Percentiles rank a stretch among this genome's conserved stretches.
Conservation (phyloP, 2,797 vertebrate species). For the Notamacropus eugenii region DNA sequence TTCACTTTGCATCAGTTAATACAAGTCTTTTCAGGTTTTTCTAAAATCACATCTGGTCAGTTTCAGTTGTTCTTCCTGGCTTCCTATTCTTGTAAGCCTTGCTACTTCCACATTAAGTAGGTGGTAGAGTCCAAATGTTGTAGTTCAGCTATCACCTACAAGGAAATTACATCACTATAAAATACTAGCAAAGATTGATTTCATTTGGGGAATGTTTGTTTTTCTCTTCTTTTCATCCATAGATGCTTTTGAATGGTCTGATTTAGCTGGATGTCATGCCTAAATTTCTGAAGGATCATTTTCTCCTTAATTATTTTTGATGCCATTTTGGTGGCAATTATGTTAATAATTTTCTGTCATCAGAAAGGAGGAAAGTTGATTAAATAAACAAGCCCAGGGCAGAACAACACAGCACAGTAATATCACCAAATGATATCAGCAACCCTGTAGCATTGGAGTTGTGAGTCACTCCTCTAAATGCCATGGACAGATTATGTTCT, state of each 20-base stretch:
- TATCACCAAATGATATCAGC: too few relatives aligned
- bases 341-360: not conserved
- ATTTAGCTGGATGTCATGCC: not conserved
- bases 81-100: not conserved
- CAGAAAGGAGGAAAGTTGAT: not conserved
- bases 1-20: not conserved
- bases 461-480: too few relatives aligned
- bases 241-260: not conserved
- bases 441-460: too few relatives aligned
- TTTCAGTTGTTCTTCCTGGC: not conserved
- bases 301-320: not conserved
- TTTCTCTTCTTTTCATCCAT: not conserved
- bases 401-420: too few relatives aligned
- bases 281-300: not conserved
- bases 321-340: not conserved
- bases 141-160: not conserved
- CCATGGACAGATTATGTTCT: not conserved
- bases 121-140: not conserved
- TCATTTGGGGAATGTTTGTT: not conserved
- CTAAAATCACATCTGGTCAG: not conserved
- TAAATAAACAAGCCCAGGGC: not conserved
- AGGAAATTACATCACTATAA: not conserved
- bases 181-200: not conserved
- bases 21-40: not conserved
- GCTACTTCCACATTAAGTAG: not conserved